Evolutionary conservation across 2,888 invertebrate genomes (phyloP).

Genomic region (Actias luna): DNA sequence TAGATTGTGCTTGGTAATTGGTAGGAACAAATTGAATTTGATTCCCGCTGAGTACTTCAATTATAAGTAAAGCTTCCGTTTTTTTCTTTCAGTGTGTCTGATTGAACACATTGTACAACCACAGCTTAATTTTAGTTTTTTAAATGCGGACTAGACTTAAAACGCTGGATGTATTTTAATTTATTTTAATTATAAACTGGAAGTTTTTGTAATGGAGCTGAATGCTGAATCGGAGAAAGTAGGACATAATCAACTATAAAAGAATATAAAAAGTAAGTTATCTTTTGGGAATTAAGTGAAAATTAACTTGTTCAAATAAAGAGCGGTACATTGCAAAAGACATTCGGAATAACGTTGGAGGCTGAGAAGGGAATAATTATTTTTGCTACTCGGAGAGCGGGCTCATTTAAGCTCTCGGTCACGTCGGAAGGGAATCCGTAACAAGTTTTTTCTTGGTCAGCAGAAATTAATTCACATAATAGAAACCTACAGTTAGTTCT

Average conservation of each 20-base stretch:
- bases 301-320: slow-evolving; percentile 44
- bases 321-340: slow-evolving; percentile 33
- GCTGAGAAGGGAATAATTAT: slow-evolving; percentile 38
- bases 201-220: not conserved
- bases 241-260: not conserved
- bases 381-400: slow-evolving; percentile 35
- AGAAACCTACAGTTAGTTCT: slow-evolving; percentile 35
- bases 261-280: slow-evolving; percentile 9
- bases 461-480: slow-evolving; percentile 49
- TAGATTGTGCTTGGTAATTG: slow-evolving; percentile 49
- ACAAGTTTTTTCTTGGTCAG: slow-evolving; percentile 46
- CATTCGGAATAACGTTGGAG: slow-evolving; percentile 35
- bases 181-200: not conserved
- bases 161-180: too few species aligned
- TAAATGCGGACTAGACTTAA: too few species aligned
- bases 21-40: slow-evolving; percentile 51
- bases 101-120: not conserved
- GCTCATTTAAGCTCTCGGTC: slow-evolving; percentile 42
- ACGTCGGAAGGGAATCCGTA: slow-evolving; percentile 39
- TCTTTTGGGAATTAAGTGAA: slow-evolving; percentile 27
- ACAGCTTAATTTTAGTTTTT: not conserved
- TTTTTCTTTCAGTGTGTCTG: not conserved
- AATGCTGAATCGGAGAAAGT: not conserved
- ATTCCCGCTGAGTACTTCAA: slow-evolving; percentile 35
- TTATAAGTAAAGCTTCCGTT: not conserved